These are phyloP conservation scores for Paraescarpia echinospica DNA, from an alignment of 1,140 invertebrate species.

Conservation along the genomic window DNA sequence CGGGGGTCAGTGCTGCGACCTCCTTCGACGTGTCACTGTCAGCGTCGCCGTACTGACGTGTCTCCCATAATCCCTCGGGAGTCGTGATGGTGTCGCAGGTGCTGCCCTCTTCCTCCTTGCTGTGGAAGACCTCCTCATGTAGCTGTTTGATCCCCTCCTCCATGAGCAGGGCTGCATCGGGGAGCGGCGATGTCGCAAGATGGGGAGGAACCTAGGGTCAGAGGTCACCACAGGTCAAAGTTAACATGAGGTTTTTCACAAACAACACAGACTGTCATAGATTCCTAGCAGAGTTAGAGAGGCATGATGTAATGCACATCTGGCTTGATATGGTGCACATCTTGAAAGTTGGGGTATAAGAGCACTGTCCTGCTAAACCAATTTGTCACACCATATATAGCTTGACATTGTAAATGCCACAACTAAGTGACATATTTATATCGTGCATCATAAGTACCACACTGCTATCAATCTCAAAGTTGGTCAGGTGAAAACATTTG, in stretches of 20 bases:
- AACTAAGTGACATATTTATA: too few relatives aligned
- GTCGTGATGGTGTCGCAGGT: conserved; percentile 7
- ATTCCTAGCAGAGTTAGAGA: too few relatives aligned
- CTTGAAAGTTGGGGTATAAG: too few relatives aligned
- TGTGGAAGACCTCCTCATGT: conserved; percentile 26
- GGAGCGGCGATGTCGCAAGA: conserved; percentile 59
- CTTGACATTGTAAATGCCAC: too few relatives aligned
- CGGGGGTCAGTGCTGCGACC: conserved; percentile 10
- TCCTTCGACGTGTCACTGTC: conserved; percentile 18
- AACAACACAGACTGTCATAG: too few relatives aligned
- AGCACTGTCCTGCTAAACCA: too few relatives aligned
- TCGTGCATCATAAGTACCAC: too few relatives aligned
- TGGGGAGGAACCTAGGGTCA: conserved; percentile 48
- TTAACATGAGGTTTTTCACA: neutral
- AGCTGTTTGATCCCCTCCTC: conserved; percentile 41
- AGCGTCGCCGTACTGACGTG: neutral
- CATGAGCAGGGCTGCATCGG: conserved; percentile 43
- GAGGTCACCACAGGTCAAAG: neutral
- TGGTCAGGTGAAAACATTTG: neutral
- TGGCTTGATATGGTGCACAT: too few relatives aligned
- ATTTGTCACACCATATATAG: too few relatives aligned
- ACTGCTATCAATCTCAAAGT: too few relatives aligned
- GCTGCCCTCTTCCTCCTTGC: conserved; percentile 29
- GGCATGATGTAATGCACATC: too few relatives aligned
- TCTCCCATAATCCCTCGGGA: neutral